Conservation (phyloP, 2,888 invertebrate species). For the Drosophila incognita region DNA sequence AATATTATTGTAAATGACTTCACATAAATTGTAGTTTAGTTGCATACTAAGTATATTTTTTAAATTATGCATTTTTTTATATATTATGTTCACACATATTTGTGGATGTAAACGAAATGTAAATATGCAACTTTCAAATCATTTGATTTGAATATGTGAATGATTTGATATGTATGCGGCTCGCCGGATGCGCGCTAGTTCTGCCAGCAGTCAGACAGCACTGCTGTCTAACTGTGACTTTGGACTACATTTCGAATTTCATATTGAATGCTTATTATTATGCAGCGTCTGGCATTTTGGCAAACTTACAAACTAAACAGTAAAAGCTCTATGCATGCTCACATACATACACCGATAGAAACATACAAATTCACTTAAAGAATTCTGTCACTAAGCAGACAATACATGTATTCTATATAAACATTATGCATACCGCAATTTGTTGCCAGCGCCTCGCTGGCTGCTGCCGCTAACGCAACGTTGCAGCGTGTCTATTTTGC, state of each 20-base stretch:
- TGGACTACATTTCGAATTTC: conserved; percentile 52
- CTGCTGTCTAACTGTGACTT: conserved; percentile 24
- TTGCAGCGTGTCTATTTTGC: conserved; percentile 49
- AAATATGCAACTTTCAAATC: conserved; percentile 24
- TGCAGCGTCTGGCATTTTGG: conserved; percentile 49
- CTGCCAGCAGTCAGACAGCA: background rate
- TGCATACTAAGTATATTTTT: background rate
- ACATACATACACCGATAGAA: conserved; percentile 1
- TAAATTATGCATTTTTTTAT: background rate
- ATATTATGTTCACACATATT: conserved; percentile 3
- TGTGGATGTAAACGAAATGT: background rate
- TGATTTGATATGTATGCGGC: conserved; percentile 27
- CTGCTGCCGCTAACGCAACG: conserved; percentile 51
- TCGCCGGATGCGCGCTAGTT: conserved; percentile 20
- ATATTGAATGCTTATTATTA: conserved; percentile 27
- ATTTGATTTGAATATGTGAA: conserved; percentile 31
- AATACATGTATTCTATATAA: background rate
- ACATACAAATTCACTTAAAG: conserved; percentile 1
- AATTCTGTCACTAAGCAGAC: background rate
- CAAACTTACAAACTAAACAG: conserved; percentile 59
- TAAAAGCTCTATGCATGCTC: conserved; percentile 23
- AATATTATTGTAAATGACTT: background rate
- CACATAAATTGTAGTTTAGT: background rate
- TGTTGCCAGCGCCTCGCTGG: conserved; percentile 69
- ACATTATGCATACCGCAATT: conserved; percentile 51